These are phyloP conservation scores for Spilarctia lutea DNA, from an alignment of 2,888 invertebrate genomes.

Conservation along the genomic window DNA sequence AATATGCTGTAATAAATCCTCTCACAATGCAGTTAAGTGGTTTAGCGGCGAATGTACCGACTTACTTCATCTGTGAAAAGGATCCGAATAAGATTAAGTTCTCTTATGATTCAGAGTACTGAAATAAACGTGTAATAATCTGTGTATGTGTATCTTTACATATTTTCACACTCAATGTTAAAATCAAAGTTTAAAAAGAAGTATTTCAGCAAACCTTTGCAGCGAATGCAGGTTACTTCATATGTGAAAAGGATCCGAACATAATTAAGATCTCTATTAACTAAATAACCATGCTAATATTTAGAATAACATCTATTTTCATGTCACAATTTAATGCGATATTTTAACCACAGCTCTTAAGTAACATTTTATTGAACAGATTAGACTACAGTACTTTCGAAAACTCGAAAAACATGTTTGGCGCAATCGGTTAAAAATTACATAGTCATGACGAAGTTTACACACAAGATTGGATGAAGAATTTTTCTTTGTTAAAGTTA, in stretches of 20 bases:
- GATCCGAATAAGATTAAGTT: neutral
- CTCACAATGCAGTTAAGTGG: neutral
- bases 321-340: too few species aligned
- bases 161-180: too few species aligned
- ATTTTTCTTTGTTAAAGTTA: neutral
- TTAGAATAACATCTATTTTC: too few species aligned
- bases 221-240: rapidly evolving
- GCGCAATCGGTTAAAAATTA: too few species aligned
- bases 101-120: neutral
- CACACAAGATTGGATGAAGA: neutral
- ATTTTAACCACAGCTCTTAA: too few species aligned
- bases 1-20: neutral
- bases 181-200: too few species aligned
- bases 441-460: neutral
- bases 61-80: neutral
- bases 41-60: rapidly evolving
- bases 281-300: neutral
- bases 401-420: too few species aligned
- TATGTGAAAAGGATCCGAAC: conserved; percentile 5
- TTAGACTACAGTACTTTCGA: neutral
- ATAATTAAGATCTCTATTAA: neutral
- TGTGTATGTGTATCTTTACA: too few species aligned
- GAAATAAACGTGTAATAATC: neutral
- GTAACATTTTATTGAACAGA: neutral
- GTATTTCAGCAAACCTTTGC: too few species aligned